Conservation (phyloP, 1,140 invertebrate species). For the Ditylenchus dipsaci region DNA sequence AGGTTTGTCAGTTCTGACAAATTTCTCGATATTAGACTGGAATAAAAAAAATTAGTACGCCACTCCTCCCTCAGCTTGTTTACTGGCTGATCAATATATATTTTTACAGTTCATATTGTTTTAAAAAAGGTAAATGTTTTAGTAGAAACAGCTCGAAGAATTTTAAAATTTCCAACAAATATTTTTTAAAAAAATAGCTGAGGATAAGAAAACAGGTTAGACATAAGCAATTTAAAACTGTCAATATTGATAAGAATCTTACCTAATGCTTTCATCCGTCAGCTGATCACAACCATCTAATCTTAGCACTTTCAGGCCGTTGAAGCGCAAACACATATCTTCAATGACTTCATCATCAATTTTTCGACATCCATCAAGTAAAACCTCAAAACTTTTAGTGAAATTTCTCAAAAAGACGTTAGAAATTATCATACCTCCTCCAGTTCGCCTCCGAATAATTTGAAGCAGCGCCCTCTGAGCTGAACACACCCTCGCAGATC, state of each 20-base stretch:
- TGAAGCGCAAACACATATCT: constrained; percentile 47
- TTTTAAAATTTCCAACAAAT: not conserved
- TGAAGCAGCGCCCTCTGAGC: constrained; percentile 49
- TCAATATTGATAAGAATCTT: no score
- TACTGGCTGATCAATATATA: no score
- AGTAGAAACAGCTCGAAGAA: not conserved
- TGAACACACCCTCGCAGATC: constrained; percentile 51
- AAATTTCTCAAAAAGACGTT: not conserved
- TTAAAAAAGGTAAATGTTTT: no score
- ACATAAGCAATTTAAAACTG: constrained; percentile 11
- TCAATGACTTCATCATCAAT: constrained; percentile 51
- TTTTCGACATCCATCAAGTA: constrained; percentile 47
- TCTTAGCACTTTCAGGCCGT: constrained; percentile 38
- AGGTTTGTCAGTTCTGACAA: constrained; percentile 45
- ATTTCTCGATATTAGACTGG: constrained; percentile 48
- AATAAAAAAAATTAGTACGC: no score
- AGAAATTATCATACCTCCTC: constrained; percentile 41
- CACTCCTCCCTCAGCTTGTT: no score
- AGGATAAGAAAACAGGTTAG: no score
- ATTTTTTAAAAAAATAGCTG: constrained; percentile 10
- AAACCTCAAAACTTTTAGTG: constrained; percentile 28
- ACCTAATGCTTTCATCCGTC: constrained; percentile 46
- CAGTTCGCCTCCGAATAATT: constrained; percentile 48
- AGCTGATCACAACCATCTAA: constrained; percentile 48
- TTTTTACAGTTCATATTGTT: no score